A percentile compares a stretch with the other conserved stretches of the same genome.
These are phyloP conservation scores for Ochropleura plecta DNA, from an alignment of 2,888 invertebrate genomes.

Conservation along the genomic window DNA sequence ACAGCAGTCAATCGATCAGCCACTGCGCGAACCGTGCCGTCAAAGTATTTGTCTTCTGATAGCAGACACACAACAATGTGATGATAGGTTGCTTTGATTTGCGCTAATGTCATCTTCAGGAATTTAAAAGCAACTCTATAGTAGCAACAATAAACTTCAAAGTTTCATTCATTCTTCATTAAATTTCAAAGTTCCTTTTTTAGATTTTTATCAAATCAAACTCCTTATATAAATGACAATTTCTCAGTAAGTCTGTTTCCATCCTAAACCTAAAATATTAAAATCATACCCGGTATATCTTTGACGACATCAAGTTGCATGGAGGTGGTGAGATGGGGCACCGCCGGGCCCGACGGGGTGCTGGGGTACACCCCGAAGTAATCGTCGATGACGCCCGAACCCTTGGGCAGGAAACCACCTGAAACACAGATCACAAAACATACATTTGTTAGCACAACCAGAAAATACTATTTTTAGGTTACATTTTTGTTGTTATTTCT, in stretches of 20 bases:
- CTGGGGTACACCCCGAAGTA: constrained; percentile 89
- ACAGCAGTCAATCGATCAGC: too few relatives aligned
- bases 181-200: too few relatives aligned
- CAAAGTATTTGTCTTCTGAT: neutral
- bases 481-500: too few relatives aligned
- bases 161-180: too few relatives aligned
- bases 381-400: constrained; percentile 79
- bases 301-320: constrained; percentile 82
- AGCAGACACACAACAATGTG: neutral
- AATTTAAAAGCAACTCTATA: neutral
- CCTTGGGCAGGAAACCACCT: constrained; percentile 45
- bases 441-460: neutral
- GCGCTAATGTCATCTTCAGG: neutral
- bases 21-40: too few relatives aligned
- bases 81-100: neutral
- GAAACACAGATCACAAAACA: neutral
- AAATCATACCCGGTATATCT: constrained; percentile 68
- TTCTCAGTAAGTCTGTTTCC: neutral
- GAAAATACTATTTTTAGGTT: neutral
- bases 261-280: neutral
- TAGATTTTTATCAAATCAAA: neutral
- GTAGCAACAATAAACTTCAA: neutral
- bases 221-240: neutral
- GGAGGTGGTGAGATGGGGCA: constrained; percentile 84
- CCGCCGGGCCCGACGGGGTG: constrained; percentile 75